phyloP scores from a whole-genome alignment of 2,113 vertebrate genomes.

The Hippolais icterina region DNA sequence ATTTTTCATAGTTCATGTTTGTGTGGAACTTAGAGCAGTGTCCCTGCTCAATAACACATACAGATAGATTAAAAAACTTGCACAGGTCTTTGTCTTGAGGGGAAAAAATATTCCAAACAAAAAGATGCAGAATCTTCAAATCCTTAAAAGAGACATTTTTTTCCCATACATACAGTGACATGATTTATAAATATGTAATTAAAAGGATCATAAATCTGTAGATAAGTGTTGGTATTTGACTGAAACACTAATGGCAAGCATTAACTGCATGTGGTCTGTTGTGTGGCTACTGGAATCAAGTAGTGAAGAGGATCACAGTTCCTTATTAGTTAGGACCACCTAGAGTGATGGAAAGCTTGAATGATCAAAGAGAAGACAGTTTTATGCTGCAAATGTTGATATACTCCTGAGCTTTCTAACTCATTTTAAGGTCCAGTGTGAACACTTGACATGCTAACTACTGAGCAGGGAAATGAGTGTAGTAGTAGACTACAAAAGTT shows the following conservation, averaged over 20 bases:
- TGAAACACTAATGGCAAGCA: neutral
- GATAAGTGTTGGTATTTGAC: slow-evolving; percentile 1
- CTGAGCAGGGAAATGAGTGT: neutral
- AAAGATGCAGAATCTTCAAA: neutral
- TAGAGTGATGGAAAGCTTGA: slow-evolving; percentile 60
- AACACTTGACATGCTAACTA: neutral
- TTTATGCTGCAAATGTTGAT: slow-evolving; percentile 56
- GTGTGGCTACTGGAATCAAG: slow-evolving; percentile 44
- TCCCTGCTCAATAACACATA: rapidly evolving
- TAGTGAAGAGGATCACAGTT: slow-evolving; percentile 49
- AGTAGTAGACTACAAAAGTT: neutral
- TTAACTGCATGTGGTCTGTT: slow-evolving; percentile 41
- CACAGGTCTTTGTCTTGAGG: neutral
- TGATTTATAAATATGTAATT: slow-evolving; percentile 12
- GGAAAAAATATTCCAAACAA: neutral
- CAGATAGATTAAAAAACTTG: neutral
- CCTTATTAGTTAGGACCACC: slow-evolving; percentile 72
- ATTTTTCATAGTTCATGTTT: neutral
- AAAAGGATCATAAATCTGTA: slow-evolving; percentile 4
- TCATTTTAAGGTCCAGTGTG: slow-evolving; percentile 16
- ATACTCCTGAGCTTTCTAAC: slow-evolving; percentile 52
- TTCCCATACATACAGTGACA: neutral
- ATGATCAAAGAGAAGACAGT: slow-evolving; percentile 68
- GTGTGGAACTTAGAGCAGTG: neutral
- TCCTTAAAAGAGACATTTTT: neutral